Percentiles rank a stretch among this genome's conserved stretches.
phyloP scores from a whole-genome alignment of 2,113 vertebrate species.

The Dinomys branickii region DNA sequence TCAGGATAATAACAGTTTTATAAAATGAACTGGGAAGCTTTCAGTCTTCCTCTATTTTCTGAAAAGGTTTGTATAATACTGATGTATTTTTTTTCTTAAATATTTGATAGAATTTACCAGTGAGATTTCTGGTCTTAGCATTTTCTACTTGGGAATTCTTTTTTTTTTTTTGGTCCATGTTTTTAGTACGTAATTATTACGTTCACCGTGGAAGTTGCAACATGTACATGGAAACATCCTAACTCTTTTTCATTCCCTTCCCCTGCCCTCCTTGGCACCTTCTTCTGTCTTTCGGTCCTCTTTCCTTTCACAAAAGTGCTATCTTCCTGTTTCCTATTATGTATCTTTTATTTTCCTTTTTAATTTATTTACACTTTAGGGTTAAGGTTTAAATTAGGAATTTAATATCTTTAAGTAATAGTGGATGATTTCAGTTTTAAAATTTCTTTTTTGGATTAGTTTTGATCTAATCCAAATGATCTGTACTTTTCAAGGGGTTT shows the following conservation, averaged over 20 bases:
- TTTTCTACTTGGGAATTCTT: background rate
- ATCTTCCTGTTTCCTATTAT: background rate
- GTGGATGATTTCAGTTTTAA: background rate
- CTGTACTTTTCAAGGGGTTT: background rate
- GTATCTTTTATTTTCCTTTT: background rate
- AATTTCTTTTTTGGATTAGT: background rate
- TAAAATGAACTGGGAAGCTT: background rate
- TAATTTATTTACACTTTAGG: background rate
- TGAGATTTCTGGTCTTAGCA: background rate
- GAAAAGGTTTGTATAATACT: background rate
- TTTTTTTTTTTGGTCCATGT: background rate
- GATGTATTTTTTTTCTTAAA: background rate
- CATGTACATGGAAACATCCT: background rate
- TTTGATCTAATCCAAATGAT: too few species aligned
- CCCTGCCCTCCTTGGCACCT: background rate
- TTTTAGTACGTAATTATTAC: background rate
- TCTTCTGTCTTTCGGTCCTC: background rate
- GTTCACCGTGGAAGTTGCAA: background rate
- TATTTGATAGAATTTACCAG: background rate
- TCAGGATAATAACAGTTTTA: background rate
- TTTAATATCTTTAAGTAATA: background rate
- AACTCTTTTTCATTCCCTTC: background rate
- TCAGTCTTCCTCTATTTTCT: background rate
- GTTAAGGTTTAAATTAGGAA: conserved; percentile 1
- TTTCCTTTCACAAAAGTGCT: background rate